Evolutionary conservation across 2,113 vertebrate genomes (phyloP).

Genomic region (Clarias gariepinus): DNA sequence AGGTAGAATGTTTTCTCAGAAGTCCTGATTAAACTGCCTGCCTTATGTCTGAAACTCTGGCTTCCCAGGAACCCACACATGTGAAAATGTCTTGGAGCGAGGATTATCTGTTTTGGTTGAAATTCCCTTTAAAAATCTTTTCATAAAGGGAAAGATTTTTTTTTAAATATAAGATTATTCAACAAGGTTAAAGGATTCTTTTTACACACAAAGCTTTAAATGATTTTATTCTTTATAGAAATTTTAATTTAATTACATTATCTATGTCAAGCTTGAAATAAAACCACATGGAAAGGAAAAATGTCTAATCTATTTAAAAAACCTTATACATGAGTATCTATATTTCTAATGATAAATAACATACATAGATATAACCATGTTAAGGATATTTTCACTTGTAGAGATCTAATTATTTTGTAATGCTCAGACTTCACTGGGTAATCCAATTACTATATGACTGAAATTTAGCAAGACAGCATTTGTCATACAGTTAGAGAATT

Average conservation of each 20-base stretch:
- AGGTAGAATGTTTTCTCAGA: no score
- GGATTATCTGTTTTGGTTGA: background rate
- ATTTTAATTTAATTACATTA: background rate
- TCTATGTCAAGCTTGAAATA: background rate
- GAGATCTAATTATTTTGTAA: background rate
- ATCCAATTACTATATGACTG: background rate
- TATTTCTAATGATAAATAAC: no score
- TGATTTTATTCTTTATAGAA: background rate
- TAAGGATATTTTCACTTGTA: background rate
- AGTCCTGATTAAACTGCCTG: no score
- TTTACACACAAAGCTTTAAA: background rate
- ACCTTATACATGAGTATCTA: background rate
- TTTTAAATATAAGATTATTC: background rate
- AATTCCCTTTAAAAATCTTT: background rate
- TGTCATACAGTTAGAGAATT: background rate
- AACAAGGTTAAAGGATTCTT: background rate
- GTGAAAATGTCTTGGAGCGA: no score
- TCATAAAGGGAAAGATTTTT: background rate
- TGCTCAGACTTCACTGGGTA: background rate
- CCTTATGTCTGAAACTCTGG: no score
- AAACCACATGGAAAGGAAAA: background rate
- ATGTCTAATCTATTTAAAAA: background rate
- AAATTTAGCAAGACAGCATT: background rate
- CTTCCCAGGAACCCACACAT: no score
- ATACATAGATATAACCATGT: background rate